phyloP scores from a whole-genome alignment of 2,888 invertebrate species.

The Helleia helle region DNA sequence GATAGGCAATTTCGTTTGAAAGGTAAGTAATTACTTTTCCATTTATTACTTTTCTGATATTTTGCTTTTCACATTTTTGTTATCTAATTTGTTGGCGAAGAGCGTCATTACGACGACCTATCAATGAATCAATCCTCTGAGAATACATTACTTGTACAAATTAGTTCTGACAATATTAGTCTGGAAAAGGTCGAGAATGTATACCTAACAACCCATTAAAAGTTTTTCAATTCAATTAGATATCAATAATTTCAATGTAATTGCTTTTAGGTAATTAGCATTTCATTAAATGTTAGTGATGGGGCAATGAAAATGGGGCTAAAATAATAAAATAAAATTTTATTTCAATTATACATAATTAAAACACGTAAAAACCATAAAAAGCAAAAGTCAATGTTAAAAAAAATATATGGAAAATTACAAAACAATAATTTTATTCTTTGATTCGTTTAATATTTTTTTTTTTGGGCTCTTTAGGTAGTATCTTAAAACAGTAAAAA shows the following conservation, averaged over 20 bases:
- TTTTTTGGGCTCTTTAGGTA: no score
- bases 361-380: no score
- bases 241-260: neutral
- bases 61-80: constrained; percentile 19
- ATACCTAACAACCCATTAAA: neutral
- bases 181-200: constrained; percentile 2
- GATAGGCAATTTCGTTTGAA: constrained; percentile 9
- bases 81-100: constrained; percentile 14
- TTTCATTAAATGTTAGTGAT: no score
- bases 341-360: no score
- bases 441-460: no score
- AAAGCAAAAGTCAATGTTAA: no score
- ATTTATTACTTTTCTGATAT: constrained; percentile 21
- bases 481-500: no score
- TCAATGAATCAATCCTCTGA: constrained; percentile 17
- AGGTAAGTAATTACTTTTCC: constrained; percentile 17
- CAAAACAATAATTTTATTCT: no score
- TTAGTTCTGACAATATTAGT: constrained; percentile 9
- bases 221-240: neutral
- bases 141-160: constrained; percentile 15
- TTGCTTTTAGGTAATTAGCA: no score
- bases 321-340: no score
- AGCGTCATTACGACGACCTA: constrained; percentile 19
- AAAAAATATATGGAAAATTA: no score
- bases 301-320: no score